Conservation (phyloP, 2,888 invertebrate species). For the Erannis defoliaria region DNA sequence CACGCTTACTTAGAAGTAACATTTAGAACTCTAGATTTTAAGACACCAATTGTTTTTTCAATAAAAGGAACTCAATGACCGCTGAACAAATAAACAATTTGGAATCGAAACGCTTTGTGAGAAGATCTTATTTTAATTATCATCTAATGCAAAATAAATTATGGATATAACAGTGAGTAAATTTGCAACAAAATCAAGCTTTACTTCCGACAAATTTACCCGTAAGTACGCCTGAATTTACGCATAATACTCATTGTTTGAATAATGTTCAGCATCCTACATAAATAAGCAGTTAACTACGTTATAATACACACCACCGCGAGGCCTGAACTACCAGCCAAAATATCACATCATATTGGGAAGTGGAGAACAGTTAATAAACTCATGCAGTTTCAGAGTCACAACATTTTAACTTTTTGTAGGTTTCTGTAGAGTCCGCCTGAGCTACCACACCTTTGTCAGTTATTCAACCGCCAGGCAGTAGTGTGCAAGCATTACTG, state of each 20-base stretch:
- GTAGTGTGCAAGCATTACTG: too few species aligned
- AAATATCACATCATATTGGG: conserved; percentile 16
- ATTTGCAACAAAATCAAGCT: background rate
- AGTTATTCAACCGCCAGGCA: too few species aligned
- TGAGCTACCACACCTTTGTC: too few species aligned
- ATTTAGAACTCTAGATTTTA: too few species aligned
- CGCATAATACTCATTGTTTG: conserved; percentile 13
- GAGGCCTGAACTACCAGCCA: conserved; percentile 10
- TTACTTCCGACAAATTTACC: background rate
- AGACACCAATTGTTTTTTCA: too few species aligned
- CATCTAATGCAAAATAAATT: too few species aligned
- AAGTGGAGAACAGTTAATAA: conserved; percentile 8
- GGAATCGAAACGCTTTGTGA: too few species aligned
- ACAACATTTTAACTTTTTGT: background rate
- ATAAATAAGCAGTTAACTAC: conserved; percentile 21
- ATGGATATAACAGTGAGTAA: background rate
- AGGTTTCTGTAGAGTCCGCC: too few species aligned
- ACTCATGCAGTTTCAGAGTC: background rate
- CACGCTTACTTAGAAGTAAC: too few species aligned
- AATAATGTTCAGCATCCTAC: conserved; percentile 14
- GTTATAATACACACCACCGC: conserved; percentile 21
- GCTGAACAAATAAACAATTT: too few species aligned
- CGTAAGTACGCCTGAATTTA: background rate
- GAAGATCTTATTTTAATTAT: too few species aligned
- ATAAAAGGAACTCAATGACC: too few species aligned